phyloP scores from a whole-genome alignment of 2,797 vertebrate species.

The Serranus cabrilla region DNA sequence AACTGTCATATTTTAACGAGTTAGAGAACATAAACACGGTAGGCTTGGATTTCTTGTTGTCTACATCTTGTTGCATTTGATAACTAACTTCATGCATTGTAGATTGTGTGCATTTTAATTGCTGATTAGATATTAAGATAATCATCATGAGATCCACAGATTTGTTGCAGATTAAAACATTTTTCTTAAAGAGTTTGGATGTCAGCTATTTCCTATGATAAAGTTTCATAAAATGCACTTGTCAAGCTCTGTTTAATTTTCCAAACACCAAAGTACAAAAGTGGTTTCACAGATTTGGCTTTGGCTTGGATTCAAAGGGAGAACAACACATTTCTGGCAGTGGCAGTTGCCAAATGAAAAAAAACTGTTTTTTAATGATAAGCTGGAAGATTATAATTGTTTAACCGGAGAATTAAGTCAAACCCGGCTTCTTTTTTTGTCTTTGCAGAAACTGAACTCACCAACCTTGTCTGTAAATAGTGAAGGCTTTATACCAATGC shows the following conservation, averaged over 20 bases:
- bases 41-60: slow-evolving; percentile 55
- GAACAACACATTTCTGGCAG: background rate
- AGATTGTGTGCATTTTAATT: background rate
- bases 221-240: background rate
- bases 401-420: slow-evolving; percentile 1
- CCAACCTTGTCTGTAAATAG: slow-evolving; percentile 96
- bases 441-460: slow-evolving; percentile 95
- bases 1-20: slow-evolving; percentile 98
- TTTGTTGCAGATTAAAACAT: background rate
- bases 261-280: background rate
- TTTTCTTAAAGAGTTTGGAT: background rate
- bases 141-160: background rate
- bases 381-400: background rate
- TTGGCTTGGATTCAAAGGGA: background rate
- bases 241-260: background rate
- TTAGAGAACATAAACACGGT: slow-evolving; percentile 97
- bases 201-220: background rate
- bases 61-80: background rate
- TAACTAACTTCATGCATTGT: background rate
- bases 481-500: slow-evolving; percentile 98
- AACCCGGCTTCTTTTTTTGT: slow-evolving; percentile 16
- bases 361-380: slow-evolving; percentile 11
- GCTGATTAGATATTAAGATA: background rate
- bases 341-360: slow-evolving; percentile 9
- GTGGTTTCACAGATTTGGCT: background rate